Base-by-base conservation (phyloP, 2,888 invertebrate species). In the Mesoligia furuncula region DNA sequence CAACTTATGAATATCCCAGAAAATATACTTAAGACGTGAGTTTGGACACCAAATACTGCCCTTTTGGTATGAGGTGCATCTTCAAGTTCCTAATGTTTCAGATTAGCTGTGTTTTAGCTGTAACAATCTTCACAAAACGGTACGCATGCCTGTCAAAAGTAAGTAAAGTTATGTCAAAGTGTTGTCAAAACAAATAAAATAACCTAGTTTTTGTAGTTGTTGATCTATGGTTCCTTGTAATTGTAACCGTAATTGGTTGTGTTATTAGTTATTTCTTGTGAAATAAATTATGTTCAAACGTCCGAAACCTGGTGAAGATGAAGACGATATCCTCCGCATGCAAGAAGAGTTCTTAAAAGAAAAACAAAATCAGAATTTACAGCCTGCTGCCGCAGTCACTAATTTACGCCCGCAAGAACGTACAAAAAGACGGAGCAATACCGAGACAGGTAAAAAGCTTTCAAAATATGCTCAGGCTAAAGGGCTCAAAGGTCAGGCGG, bases 311-410 rank as follows among this genome's bases (percentile, higher is more conserved):
- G 97, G 97, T 9, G 98, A 98, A 91, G 97, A 97, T 64, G 98
- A 98, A 88, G 98, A 98, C 27, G 98, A 98, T 90, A 96, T 98
- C 59, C 94, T 98, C 36, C 97, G 97, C 77, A 97, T 98, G 97
- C 98, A 98, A 91, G 97, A 98, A 87, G 98, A 98, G 84, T 98
- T 98, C 91, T 92, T 98, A 36, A 95, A 92, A 62, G 96, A 97
- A 85, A 97, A 97, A 81, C 96, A 97, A 80, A 97, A 97, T 86
- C 96, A 97, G 45, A 94, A 95, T 69, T 93, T 97, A 73, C 95
- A 97, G 79, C 97, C 98, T 5, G 97, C 98, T 0, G 98, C 98
- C 0, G 97, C 97, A 90, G 96, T 98, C 24, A 94, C 97, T 80
- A 95, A 97, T 93, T 85, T 96, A 85, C 93, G 94, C 3, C 90